Conservation (phyloP, 2,888 invertebrate species). For the Synanthedon vespiformis region DNA sequence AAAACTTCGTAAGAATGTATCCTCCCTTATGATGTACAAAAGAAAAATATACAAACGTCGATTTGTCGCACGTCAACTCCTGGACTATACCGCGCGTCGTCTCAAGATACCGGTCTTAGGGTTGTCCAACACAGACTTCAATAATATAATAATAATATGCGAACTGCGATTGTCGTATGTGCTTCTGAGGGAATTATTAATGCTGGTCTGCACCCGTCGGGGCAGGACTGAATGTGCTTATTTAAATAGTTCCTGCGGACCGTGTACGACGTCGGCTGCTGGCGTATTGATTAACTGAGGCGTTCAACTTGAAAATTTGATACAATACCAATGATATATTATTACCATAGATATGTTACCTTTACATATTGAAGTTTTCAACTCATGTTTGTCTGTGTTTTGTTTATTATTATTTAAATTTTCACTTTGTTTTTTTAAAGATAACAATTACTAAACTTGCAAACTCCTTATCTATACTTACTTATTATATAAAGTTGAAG, state of each 20-base stretch:
- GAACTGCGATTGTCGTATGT: conserved; percentile 59
- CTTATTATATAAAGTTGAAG: too few relatives aligned
- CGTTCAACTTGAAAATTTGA: conserved; percentile 19
- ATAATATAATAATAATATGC: conserved; percentile 61
- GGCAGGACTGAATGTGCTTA: conserved; percentile 27
- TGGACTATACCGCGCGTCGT: conserved; percentile 23
- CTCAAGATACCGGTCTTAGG: conserved; percentile 49
- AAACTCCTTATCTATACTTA: too few relatives aligned
- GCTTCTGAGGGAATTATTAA: conserved; percentile 66
- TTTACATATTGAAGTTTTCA: too few relatives aligned
- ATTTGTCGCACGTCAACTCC: conserved; percentile 19
- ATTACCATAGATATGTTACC: too few relatives aligned
- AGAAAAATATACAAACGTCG: neutral
- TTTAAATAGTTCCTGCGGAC: conserved; percentile 44
- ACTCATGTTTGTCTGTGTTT: too few relatives aligned
- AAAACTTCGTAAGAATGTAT: too few relatives aligned
- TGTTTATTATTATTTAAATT: too few relatives aligned
- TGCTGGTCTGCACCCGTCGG: conserved; percentile 39
- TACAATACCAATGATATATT: neutral
- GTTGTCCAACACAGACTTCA: conserved; percentile 55
- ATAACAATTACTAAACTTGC: too few relatives aligned
- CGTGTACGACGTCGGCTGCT: conserved; percentile 32
- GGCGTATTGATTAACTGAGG: conserved; percentile 30
- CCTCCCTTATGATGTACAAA: neutral
- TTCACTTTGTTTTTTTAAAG: too few relatives aligned